Evolutionary conservation across 2,888 invertebrate species (phyloP).

Genomic region (Pilophorus perplexus): DNA sequence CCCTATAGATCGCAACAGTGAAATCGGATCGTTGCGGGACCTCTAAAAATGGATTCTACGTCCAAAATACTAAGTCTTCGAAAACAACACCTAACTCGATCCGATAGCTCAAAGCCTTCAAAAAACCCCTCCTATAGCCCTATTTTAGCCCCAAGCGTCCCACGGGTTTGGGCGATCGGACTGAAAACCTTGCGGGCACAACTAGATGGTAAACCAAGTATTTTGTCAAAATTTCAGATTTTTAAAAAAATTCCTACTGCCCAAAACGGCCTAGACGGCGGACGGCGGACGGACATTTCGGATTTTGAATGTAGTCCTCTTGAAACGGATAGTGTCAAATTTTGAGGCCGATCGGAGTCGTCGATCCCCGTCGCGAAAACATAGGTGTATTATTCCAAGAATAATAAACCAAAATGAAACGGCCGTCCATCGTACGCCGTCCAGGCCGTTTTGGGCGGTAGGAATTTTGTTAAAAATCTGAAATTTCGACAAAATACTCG

Average conservation of each 20-base stretch:
- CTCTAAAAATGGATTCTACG: background rate
- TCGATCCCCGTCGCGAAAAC: background rate
- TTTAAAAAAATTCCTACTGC: background rate
- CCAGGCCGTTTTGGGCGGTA: too few relatives aligned
- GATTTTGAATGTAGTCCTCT: background rate
- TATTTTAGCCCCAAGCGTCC: background rate
- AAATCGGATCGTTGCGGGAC: background rate
- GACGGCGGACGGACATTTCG: background rate
- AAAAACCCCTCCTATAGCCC: too few relatives aligned
- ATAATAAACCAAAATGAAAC: background rate
- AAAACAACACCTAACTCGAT: background rate
- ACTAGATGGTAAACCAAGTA: background rate
- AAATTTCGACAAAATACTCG: too few relatives aligned
- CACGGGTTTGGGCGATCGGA: background rate
- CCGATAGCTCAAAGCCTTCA: background rate
- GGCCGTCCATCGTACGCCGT: too few relatives aligned
- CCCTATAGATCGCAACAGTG: too few relatives aligned
- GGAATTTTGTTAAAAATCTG: too few relatives aligned
- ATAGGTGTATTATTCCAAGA: background rate
- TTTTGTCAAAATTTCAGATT: background rate
- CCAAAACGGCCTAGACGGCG: background rate
- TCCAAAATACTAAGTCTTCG: background rate
- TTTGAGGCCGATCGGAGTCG: background rate
- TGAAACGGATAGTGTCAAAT: background rate
- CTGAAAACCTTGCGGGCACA: background rate